Conservation (phyloP, 2,888 invertebrate genomes). For the Laspeyria flexula region DNA sequence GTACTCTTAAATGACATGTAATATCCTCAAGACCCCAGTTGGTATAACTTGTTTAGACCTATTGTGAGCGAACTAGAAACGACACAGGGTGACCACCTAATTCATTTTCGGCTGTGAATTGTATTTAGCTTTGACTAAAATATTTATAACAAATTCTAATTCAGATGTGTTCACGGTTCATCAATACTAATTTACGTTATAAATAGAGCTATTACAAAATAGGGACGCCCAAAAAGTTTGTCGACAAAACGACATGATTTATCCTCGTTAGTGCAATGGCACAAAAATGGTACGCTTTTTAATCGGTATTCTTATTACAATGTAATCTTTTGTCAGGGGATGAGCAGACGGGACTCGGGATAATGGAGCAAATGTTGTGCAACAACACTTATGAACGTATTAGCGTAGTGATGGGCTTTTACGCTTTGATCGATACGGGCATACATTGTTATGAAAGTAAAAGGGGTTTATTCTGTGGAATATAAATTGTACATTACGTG, state of each 20-base stretch:
- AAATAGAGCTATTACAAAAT: constrained; percentile 38
- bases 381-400: constrained; percentile 72
- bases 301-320: constrained; percentile 69
- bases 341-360: constrained; percentile 64
- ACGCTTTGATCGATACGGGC: constrained; percentile 26
- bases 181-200: constrained; percentile 52
- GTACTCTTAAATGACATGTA: background rate
- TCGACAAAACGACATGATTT: constrained; percentile 65
- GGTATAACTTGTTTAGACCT: background rate
- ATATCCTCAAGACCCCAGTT: background rate
- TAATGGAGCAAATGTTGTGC: constrained; percentile 76
- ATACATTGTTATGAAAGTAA: constrained; percentile 7
- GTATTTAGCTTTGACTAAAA: constrained; percentile 1
- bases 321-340: constrained; percentile 72
- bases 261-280: constrained; percentile 60
- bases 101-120: background rate
- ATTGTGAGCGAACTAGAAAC: background rate
- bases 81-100: background rate
- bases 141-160: constrained; percentile 5
- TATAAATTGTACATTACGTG: too few relatives aligned
- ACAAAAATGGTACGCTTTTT: constrained; percentile 63
- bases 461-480: constrained; percentile 4
- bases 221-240: constrained; percentile 57
- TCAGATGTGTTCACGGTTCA: constrained; percentile 41
- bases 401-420: constrained; percentile 57